Conservation (phyloP, 2,113 vertebrate species). For the Podiceps cristatus region DNA sequence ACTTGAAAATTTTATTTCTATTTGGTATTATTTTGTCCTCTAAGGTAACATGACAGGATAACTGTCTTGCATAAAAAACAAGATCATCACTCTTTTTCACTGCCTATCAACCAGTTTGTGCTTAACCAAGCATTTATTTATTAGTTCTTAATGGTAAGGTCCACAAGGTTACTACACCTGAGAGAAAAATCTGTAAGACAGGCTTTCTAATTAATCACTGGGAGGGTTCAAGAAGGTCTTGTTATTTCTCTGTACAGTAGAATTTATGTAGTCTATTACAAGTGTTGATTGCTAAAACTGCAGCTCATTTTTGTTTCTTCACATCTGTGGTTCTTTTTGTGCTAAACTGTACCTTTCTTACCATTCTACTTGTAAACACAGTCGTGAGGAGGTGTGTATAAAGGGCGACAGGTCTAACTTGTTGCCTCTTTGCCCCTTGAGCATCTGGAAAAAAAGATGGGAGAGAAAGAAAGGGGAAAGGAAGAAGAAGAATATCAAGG, state of each 20-base stretch:
- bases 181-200: constrained; percentile 78
- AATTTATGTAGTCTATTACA: constrained; percentile 61
- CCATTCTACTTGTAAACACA: not conserved
- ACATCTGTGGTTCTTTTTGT: not conserved
- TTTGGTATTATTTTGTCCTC: constrained; percentile 69
- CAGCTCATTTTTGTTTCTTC: constrained; percentile 33
- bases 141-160: constrained; percentile 77
- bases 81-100: constrained; percentile 72
- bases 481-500: not conserved
- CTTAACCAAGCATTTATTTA: constrained; percentile 81
- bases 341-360: not conserved
- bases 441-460: not conserved
- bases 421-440: not conserved
- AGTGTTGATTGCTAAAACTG: constrained; percentile 48
- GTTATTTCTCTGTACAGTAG: constrained; percentile 66
- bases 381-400: not conserved
- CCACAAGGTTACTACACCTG: constrained; percentile 74
- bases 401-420: not conserved
- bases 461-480: not conserved
- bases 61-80: constrained; percentile 62
- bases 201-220: constrained; percentile 78
- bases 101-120: constrained; percentile 74
- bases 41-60: constrained; percentile 64
- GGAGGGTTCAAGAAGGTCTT: constrained; percentile 72
- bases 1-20: constrained; percentile 63